Percentiles rank a stretch among this genome's conserved stretches.
Evolutionary conservation across 2,113 vertebrate species (phyloP).

Genomic region (Aythya baeri): DNA sequence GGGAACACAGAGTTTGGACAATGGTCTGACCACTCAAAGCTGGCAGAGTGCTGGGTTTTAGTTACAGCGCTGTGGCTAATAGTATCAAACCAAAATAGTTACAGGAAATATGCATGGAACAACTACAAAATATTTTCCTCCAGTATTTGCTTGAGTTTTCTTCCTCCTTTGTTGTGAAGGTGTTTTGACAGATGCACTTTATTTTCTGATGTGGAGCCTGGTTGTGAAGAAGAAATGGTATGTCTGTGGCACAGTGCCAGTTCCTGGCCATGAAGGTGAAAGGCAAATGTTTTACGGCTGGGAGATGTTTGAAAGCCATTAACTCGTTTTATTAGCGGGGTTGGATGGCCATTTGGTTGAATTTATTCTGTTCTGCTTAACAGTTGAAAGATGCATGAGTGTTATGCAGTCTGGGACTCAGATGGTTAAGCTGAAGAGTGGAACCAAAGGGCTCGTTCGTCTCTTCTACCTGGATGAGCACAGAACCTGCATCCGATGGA

Average conservation of each 20-base stretch:
- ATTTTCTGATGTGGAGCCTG: not conserved
- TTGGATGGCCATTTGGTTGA: not conserved
- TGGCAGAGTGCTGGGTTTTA: not conserved
- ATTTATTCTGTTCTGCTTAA: constrained; percentile 33
- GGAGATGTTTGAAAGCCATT: not conserved
- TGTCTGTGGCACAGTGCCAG: not conserved
- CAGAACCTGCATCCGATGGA: constrained; percentile 95
- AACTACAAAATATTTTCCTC: not conserved
- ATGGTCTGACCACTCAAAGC: not conserved
- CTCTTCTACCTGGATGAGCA: constrained; percentile 99
- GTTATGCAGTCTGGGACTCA: constrained; percentile 99
- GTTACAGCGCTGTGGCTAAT: not conserved
- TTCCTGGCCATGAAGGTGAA: not conserved
- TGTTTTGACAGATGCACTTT: not conserved
- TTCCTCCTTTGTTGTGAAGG: not conserved
- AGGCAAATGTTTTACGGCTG: not conserved
- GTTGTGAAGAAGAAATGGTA: not conserved
- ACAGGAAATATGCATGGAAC: not conserved
- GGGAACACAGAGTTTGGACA: rapidly evolving
- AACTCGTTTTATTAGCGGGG: rapidly evolving
- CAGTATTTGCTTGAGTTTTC: not conserved
- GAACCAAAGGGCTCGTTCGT: constrained; percentile 93
- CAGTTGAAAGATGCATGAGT: constrained; percentile 99
- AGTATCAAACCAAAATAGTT: not conserved
- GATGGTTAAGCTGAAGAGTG: constrained; percentile 98